Conservation (phyloP, 53 echinoderm and acorn worm species). For the Apostichopus leukothele region DNA sequence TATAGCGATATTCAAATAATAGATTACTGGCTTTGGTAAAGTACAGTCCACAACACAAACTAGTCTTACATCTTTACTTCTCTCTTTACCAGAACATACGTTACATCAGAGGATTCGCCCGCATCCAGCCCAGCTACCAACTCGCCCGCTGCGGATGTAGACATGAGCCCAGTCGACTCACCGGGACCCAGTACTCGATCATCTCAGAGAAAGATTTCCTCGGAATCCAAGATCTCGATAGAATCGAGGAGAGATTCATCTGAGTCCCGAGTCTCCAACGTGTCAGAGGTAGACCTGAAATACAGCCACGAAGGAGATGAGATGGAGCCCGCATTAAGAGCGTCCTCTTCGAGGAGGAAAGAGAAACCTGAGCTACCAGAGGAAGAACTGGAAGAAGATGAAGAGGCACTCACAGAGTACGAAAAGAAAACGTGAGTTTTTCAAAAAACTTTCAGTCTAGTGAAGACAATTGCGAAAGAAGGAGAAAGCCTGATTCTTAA, state of each 20-base stretch:
- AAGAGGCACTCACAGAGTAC: not conserved
- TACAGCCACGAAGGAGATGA: slow-evolving; percentile 23
- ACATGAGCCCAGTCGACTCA: slow-evolving; percentile 36
- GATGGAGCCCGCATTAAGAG: slow-evolving; percentile 7
- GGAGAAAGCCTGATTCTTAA: too few relatives aligned
- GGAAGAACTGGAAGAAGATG: not conserved
- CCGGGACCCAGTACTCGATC: slow-evolving; percentile 44
- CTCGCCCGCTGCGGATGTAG: slow-evolving; percentile 30
- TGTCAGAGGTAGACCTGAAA: slow-evolving; percentile 35
- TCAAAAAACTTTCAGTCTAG: too few relatives aligned
- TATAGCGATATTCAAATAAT: too few relatives aligned
- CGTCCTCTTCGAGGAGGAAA: not conserved
- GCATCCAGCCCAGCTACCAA: slow-evolving; percentile 43
- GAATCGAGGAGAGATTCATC: slow-evolving; percentile 43
- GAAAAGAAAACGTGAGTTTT: slow-evolving; percentile 12
- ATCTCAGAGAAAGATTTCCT: slow-evolving; percentile 42
- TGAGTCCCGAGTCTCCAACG: slow-evolving; percentile 25
- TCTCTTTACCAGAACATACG: not conserved
- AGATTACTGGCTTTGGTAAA: too few relatives aligned
- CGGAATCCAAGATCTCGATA: slow-evolving; percentile 37
- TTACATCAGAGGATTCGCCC: slow-evolving; percentile 41
- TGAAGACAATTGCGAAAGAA: too few relatives aligned
- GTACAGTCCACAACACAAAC: too few relatives aligned
- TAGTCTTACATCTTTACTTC: too few relatives aligned
- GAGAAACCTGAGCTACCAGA: not conserved